Conservation (phyloP, 2,888 invertebrate genomes). For the Drosophila niveifrons region DNA sequence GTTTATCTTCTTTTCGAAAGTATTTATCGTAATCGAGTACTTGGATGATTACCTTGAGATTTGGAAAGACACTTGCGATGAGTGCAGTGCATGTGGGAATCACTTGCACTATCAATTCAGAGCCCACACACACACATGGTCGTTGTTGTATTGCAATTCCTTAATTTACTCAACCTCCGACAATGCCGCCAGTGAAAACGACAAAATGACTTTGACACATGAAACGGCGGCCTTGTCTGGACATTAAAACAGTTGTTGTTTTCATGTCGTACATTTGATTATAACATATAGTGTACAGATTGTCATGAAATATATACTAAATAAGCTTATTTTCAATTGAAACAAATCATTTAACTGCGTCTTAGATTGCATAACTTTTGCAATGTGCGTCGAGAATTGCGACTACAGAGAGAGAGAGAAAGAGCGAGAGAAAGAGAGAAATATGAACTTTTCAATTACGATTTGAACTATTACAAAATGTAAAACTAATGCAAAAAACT, state of each 20-base stretch:
- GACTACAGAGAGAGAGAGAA: slow-evolving; percentile 8
- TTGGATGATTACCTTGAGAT: slow-evolving; percentile 4
- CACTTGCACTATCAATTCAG: slow-evolving; percentile 49
- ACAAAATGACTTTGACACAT: slow-evolving; percentile 53
- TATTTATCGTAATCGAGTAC: slow-evolving; percentile 8
- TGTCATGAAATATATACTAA: slow-evolving; percentile 24
- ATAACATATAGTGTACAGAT: slow-evolving; percentile 9
- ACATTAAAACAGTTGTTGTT: slow-evolving; percentile 44
- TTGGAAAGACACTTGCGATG: neutral
- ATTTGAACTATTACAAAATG: slow-evolving; percentile 40
- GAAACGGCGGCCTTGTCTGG: slow-evolving; percentile 58
- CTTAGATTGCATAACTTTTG: slow-evolving; percentile 69
- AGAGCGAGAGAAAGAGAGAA: slow-evolving; percentile 10
- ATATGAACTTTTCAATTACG: slow-evolving; percentile 53
- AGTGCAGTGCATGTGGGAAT: slow-evolving; percentile 2
- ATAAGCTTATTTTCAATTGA: slow-evolving; percentile 54
- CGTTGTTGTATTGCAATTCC: slow-evolving; percentile 45
- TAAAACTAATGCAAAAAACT: slow-evolving; percentile 4
- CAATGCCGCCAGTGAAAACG: slow-evolving; percentile 72
- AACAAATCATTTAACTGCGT: slow-evolving; percentile 63
- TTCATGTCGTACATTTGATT: neutral
- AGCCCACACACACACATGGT: neutral
- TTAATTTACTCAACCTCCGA: slow-evolving; percentile 51
- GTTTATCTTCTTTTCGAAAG: neutral
- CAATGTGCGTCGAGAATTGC: slow-evolving; percentile 8